These are phyloP conservation scores for Nomada ruficornis DNA, from an alignment of 2,888 invertebrate genomes.

Conservation along the genomic window DNA sequence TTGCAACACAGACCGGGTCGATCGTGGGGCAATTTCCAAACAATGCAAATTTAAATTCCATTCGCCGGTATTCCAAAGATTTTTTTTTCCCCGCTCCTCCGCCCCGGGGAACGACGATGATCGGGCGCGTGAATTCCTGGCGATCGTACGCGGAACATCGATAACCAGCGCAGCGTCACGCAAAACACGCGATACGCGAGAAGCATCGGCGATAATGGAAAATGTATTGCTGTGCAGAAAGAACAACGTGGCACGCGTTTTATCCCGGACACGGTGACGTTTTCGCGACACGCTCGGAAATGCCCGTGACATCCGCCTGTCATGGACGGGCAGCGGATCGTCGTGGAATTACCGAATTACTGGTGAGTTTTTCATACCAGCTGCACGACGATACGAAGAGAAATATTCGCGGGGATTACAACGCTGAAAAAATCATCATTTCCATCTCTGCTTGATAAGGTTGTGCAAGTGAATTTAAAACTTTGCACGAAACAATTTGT, in stretches of 20 bases:
- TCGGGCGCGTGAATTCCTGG: too few relatives aligned
- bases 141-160: conserved; percentile 14
- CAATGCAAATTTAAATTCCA: background rate
- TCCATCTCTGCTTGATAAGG: too few relatives aligned
- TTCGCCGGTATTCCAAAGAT: background rate
- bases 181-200: conserved; percentile 6
- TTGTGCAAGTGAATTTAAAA: too few relatives aligned
- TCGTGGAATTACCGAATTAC: background rate
- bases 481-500: too few relatives aligned
- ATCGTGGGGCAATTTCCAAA: too few relatives aligned
- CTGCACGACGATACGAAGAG: too few relatives aligned
- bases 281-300: conserved; percentile 22
- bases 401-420: background rate
- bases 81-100: background rate
- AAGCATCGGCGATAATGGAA: conserved; percentile 29
- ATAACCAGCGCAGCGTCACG: conserved; percentile 3
- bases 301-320: background rate
- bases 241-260: conserved; percentile 21
- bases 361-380: conserved; percentile 18
- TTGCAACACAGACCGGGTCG: too few relatives aligned
- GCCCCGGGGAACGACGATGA: too few relatives aligned
- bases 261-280: background rate
- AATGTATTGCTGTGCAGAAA: conserved; percentile 22
- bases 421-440: background rate
- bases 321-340: background rate